phyloP scores from a whole-genome alignment of 2,113 vertebrate genomes.

The Ailuropoda melanoleuca region DNA sequence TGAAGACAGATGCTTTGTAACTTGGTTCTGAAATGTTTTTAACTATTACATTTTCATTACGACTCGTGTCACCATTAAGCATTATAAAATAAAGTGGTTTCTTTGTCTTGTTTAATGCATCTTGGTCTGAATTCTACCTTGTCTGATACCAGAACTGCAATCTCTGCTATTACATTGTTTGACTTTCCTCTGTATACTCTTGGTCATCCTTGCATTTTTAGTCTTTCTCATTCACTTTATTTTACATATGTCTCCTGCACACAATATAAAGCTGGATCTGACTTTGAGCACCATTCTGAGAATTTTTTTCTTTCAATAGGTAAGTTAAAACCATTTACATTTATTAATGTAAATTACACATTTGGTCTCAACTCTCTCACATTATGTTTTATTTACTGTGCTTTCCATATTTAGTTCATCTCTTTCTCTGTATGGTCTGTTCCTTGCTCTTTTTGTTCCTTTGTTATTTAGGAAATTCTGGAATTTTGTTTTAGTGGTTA shows the following conservation, averaged over 20 bases:
- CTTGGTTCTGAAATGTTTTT: not conserved
- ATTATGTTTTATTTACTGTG: not conserved
- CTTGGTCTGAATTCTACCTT: not conserved
- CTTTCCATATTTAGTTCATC: not conserved
- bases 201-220: not conserved
- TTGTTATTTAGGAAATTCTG: not conserved
- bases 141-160: not conserved
- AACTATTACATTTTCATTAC: not conserved
- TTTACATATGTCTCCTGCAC: not conserved
- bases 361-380: not conserved
- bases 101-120: not conserved
- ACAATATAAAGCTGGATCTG: not conserved
- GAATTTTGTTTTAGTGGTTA: not conserved
- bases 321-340: not conserved
- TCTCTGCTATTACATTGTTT: not conserved
- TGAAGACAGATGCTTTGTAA: not conserved
- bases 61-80: not conserved
- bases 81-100: not conserved
- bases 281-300: not conserved
- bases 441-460: not conserved
- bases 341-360: not conserved
- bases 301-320: not conserved
- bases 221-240: not conserved
- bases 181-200: not conserved
- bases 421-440: not conserved